A percentile compares a stretch with the other conserved stretches of the same genome.
These are phyloP conservation scores for Setophaga kirtlandii DNA, from an alignment of 2,113 vertebrate species.

Conservation along the genomic window DNA sequence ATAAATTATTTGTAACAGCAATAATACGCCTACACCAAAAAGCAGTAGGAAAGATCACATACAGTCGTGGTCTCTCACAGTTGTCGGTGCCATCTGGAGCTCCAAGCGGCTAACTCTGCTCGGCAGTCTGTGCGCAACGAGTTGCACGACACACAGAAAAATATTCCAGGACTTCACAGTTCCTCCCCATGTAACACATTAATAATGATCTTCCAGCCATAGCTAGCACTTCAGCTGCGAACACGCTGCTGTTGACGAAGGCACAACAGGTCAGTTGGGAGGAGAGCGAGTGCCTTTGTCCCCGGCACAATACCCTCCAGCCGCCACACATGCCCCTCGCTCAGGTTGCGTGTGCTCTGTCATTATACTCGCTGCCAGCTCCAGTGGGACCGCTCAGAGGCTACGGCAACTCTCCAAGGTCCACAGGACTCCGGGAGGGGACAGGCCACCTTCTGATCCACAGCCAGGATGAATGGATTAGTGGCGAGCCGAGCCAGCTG, in stretches of 20 bases:
- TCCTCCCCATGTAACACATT: neutral
- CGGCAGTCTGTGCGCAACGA: neutral
- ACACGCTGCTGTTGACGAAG: neutral
- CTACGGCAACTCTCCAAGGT: slow-evolving; percentile 1
- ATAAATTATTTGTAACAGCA: slow-evolving; percentile 56
- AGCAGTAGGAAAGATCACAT: slow-evolving; percentile 6
- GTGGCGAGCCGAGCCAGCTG: slow-evolving; percentile 59
- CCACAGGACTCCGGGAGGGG: slow-evolving; percentile 17
- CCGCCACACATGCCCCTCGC: neutral
- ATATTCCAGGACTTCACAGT: neutral
- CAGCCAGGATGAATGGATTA: slow-evolving; percentile 71
- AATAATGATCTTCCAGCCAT: neutral
- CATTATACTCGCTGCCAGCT: neutral
- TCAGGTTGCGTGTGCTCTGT: neutral
- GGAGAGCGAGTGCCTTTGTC: neutral
- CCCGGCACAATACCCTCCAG: neutral
- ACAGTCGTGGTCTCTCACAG: neutral
- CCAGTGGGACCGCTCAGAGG: neutral
- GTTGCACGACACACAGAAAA: neutral
- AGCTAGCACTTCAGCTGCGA: neutral
- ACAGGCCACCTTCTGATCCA: slow-evolving; percentile 57
- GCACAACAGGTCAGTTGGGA: neutral
- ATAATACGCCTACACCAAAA: slow-evolving; percentile 33
- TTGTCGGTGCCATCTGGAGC: neutral
- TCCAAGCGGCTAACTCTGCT: neutral